A percentile compares a stretch with the other conserved stretches of the same genome.
Conservation (phyloP, 2,888 invertebrate species). For the Hydraecia micacea region DNA sequence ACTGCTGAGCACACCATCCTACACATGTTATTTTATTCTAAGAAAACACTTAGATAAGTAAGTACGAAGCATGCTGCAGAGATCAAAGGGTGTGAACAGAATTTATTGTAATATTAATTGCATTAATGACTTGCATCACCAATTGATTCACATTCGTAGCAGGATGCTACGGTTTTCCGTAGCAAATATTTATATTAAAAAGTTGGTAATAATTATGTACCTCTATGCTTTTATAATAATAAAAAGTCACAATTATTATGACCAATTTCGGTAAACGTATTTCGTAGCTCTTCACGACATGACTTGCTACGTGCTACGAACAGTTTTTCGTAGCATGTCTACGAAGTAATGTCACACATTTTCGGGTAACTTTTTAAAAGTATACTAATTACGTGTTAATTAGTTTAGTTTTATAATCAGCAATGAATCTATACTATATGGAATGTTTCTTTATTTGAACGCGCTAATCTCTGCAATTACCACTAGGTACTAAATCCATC, state of each 20-base stretch:
- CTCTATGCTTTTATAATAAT: background rate
- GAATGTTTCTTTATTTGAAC: background rate
- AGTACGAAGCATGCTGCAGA: conserved; percentile 4
- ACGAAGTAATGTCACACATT: conserved; percentile 9
- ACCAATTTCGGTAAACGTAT: background rate
- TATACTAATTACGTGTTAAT: background rate
- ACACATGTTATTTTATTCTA: conserved; percentile 15
- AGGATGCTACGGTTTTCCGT: conserved; percentile 14
- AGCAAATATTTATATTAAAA: conserved; percentile 5
- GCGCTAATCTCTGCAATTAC: background rate
- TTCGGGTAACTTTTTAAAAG: background rate
- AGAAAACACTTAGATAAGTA: conserved; percentile 9
- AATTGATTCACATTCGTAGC: conserved; percentile 11
- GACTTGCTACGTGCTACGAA: conserved; percentile 36
- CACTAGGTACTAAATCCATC: too few species aligned
- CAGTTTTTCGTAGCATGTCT: conserved; percentile 25
- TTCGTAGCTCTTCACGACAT: conserved; percentile 18
- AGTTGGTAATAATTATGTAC: background rate
- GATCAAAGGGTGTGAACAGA: conserved; percentile 34
- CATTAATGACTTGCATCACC: background rate
- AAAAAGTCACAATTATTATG: background rate
- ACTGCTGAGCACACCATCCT: background rate
- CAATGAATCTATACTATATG: background rate
- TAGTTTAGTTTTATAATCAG: background rate
- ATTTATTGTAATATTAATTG: conserved; percentile 26